Base-by-base conservation (phyloP, 2,797 vertebrate genomes). In the Odontamblyopus rebecca region DNA sequence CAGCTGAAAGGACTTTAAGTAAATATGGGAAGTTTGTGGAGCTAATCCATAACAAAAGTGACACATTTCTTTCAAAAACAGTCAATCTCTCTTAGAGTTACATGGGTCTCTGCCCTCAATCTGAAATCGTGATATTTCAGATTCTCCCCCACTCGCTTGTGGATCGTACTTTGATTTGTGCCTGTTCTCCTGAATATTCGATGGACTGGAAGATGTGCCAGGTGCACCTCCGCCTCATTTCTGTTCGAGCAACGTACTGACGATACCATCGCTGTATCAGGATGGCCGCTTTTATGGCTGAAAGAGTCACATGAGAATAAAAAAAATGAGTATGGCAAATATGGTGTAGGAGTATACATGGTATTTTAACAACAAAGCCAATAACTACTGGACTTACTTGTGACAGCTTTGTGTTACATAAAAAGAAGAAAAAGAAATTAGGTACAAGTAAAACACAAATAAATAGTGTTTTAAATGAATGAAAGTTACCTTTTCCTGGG, bases 171-270 rank as follows among this genome's bases (percentile, higher is more conserved):
- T 97, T 96, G 87, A 96, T 95, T 91, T 98, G 97, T 69, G 98
- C 96, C 75, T 98, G 98, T 84, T 98, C 95, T 0, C 96, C 97
- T 0, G 97, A 92, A 0, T 99, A 97, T 74, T 99, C 98, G 23
- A 98, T 96, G 51, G 97, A 98, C 72, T 98, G 97, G 80, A 99
- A 98, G 88, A 98, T 98, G 77, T 95, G 94, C 97, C 97, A 98
- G 53, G 95, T 97, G 87, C 95, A 98, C 38, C 94, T 93, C 4
- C 96, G 92, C 32, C 95, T 94, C 94, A 96, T 95, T 88, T 98
- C 97, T 85, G 95, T 92, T 26, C 96, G 95, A 7, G 96, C 95
- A 0, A 93, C 73, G 0, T 96, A 93, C 79, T 96, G 95, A 30
- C 96, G 93, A 77, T 97, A 98, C 97, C 97, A 99, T 61, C 89